A percentile compares a stretch with the other conserved stretches of the same genome.
Conservation (phyloP, 2,797 vertebrate genomes). For the Glyptemys insculpta region DNA sequence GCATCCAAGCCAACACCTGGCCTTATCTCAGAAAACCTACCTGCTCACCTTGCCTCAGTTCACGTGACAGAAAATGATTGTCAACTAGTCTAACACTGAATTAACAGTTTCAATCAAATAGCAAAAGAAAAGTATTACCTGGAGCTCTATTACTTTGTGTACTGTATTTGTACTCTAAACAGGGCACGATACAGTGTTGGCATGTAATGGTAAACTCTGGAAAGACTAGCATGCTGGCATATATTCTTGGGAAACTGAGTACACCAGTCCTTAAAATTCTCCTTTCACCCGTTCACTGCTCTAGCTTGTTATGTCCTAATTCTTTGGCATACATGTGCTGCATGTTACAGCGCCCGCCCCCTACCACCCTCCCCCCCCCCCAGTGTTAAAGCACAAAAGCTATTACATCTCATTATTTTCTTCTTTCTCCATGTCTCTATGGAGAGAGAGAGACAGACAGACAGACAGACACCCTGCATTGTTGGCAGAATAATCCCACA, state of each 20-base stretch:
- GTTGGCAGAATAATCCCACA: not conserved
- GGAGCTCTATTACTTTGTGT: not conserved
- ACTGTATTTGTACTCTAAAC: not conserved
- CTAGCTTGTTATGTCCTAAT: not conserved
- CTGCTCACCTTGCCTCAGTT: not conserved
- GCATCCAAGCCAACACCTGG: not conserved
- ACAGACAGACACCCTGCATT: not conserved
- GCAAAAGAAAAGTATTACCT: not conserved
- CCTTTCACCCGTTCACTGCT: not conserved
- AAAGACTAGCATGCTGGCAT: not conserved
- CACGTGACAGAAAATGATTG: not conserved
- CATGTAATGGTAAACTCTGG: not conserved
- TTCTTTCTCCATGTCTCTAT: not conserved
- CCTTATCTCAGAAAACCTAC: not conserved
- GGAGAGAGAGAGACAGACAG: not conserved
- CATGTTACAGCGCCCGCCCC: not conserved
- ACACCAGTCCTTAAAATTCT: not conserved
- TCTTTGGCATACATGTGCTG: not conserved
- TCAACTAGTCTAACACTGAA: not conserved
- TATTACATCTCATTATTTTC: not conserved
- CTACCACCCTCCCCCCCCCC: not conserved
- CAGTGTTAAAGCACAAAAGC: not conserved
- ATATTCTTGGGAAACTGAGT: not conserved
- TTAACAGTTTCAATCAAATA: not conserved
- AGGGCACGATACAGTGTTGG: not conserved